Evolutionary conservation across 2,113 vertebrate genomes (phyloP).

Genomic region (Halcyon malimbica): DNA sequence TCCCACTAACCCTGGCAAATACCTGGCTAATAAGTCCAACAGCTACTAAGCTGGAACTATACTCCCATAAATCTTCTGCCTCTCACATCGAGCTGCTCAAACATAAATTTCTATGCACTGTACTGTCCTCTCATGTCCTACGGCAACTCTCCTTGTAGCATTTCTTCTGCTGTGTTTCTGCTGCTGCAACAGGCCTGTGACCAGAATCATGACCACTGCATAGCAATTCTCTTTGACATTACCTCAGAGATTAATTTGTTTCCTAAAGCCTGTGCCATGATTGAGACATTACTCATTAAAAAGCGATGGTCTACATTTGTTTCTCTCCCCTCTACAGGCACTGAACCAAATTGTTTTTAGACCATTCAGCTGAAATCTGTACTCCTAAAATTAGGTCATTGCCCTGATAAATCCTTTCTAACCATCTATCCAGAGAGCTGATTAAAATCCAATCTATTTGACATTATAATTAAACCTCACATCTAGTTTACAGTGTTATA

Average conservation of each 20-base stretch:
- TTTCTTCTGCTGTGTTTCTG: neutral
- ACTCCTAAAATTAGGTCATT: constrained; percentile 56
- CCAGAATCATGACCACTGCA: neutral
- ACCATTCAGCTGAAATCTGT: neutral
- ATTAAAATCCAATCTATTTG: constrained; percentile 66
- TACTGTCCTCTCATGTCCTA: neutral
- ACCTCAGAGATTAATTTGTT: neutral
- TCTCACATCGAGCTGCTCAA: neutral
- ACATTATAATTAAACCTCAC: constrained; percentile 60
- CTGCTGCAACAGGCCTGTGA: neutral
- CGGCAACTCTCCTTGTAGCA: neutral
- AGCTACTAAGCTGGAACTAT: neutral
- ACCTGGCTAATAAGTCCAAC: neutral
- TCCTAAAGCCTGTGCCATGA: neutral
- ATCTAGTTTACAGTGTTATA: constrained; percentile 57
- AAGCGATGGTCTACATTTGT: neutral
- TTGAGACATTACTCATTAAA: neutral
- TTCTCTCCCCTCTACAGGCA: neutral
- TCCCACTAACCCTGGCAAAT: neutral
- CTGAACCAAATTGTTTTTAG: constrained; percentile 8
- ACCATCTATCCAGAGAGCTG: constrained; percentile 41
- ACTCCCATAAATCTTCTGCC: neutral
- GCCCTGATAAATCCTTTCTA: constrained; percentile 55
- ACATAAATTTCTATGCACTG: neutral
- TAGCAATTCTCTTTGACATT: neutral